A percentile compares a stretch with the other conserved stretches of the same genome.
phyloP scores from a whole-genome alignment of 2,113 vertebrate genomes.

The Etheostoma cragini region DNA sequence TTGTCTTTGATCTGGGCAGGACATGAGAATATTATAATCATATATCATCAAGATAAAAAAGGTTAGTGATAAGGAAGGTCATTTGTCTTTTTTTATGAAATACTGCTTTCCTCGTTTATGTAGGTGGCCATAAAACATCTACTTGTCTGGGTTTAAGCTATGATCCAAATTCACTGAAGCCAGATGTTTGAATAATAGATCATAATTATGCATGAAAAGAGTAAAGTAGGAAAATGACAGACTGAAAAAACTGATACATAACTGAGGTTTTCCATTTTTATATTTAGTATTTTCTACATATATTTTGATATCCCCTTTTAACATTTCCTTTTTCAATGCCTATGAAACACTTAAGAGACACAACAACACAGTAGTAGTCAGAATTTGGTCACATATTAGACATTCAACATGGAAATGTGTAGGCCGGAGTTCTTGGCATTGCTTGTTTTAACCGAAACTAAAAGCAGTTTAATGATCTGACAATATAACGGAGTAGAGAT shows the following conservation, averaged over 20 bases:
- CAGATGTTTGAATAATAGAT: conserved; percentile 1
- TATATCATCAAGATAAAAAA: conserved; percentile 28
- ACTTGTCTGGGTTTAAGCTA: neutral
- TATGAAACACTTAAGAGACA: neutral
- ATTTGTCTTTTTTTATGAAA: conserved; percentile 1
- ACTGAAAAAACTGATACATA: neutral
- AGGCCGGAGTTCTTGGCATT: no score
- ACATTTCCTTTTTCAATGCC: neutral
- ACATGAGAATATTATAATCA: conserved; percentile 33
- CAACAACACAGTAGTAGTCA: neutral
- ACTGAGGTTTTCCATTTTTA: neutral
- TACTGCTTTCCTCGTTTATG: neutral
- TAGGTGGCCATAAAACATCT: conserved; percentile 28
- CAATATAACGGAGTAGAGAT: neutral
- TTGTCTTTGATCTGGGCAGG: conserved; percentile 36
- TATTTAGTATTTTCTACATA: neutral
- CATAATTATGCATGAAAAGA: neutral
- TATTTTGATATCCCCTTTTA: neutral
- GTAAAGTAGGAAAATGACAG: neutral
- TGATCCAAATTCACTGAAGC: neutral
- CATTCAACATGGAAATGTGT: neutral
- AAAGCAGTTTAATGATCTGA: neutral
- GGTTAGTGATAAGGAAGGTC: conserved; percentile 11
- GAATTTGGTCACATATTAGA: neutral
- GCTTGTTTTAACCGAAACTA: neutral